phyloP scores from a whole-genome alignment of 2,888 invertebrate species.

The Eumerus sabulonum region DNA sequence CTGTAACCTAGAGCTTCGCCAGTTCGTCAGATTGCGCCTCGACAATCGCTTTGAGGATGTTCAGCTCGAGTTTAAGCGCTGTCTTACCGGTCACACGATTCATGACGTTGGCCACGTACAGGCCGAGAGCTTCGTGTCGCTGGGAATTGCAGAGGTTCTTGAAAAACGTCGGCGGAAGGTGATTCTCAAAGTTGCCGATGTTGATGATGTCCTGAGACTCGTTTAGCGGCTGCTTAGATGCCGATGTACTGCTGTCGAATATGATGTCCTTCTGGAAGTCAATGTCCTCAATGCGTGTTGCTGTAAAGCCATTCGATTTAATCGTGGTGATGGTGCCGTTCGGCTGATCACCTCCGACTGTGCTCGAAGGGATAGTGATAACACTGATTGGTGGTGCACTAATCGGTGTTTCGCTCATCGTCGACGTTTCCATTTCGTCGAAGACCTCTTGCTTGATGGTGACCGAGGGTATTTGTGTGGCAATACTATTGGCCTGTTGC shows the following conservation, averaged over 20 bases:
- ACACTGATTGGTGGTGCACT: conserved; percentile 72
- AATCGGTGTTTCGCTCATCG: conserved; percentile 24
- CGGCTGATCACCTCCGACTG: conserved; percentile 60
- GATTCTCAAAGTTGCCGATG: conserved; percentile 76
- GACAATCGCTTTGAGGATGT: conserved; percentile 77
- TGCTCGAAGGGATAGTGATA: conserved; percentile 75
- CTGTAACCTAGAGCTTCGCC: conserved; percentile 65
- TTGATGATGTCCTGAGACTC: conserved; percentile 73
- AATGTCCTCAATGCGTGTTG: conserved; percentile 74
- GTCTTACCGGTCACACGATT: conserved; percentile 75
- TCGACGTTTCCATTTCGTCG: conserved; percentile 54
- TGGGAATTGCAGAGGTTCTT: conserved; percentile 77
- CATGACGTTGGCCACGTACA: conserved; percentile 78
- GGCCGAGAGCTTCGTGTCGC: conserved; percentile 76
- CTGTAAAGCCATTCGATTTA: conserved; percentile 74
- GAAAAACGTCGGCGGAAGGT: conserved; percentile 77
- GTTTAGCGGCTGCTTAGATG: conserved; percentile 44
- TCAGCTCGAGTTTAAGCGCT: conserved; percentile 76
- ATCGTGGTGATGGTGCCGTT: conserved; percentile 70
- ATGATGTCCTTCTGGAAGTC: conserved; percentile 77
- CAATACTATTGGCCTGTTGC: conserved; percentile 30
- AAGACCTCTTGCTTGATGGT: conserved; percentile 75
- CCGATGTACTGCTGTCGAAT: conserved; percentile 70
- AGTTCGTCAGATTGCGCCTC: conserved; percentile 76
- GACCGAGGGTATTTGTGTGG: conserved; percentile 70